These are phyloP conservation scores for Drosophila conformis DNA, from an alignment of 2,888 invertebrate species.

Conservation along the genomic window DNA sequence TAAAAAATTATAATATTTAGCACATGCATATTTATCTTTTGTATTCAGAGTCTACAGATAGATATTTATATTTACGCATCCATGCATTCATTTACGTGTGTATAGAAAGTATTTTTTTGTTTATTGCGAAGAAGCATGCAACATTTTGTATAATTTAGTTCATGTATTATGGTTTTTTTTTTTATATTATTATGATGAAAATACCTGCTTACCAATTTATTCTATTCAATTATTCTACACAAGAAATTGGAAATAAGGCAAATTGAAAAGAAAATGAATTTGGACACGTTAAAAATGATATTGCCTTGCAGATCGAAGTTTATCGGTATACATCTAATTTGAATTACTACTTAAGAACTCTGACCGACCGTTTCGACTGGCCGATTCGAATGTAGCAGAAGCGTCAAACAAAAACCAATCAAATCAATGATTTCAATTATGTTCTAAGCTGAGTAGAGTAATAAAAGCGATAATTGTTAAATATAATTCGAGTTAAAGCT, in stretches of 20 bases:
- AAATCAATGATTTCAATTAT: slow-evolving; percentile 44
- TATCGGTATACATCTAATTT: background rate
- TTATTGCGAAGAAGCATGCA: slow-evolving; percentile 25
- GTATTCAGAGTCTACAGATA: slow-evolving; percentile 5
- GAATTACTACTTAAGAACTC: background rate
- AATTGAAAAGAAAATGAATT: background rate
- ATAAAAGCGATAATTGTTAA: slow-evolving; percentile 32
- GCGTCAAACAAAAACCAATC: slow-evolving; percentile 13
- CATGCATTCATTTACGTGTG: slow-evolving; percentile 6
- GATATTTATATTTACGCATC: background rate
- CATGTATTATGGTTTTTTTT: slow-evolving; percentile 25
- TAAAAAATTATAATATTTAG: slow-evolving; percentile 20
- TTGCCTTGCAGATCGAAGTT: background rate
- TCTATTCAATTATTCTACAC: slow-evolving; percentile 11
- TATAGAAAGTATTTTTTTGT: background rate
- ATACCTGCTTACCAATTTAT: slow-evolving; percentile 21
- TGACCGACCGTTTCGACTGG: background rate
- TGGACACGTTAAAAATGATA: background rate
- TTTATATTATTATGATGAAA: slow-evolving; percentile 5
- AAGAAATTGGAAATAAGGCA: background rate
- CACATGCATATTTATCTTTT: slow-evolving; percentile 18
- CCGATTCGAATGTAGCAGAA: background rate
- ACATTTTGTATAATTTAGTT: slow-evolving; percentile 50
- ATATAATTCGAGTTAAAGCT: background rate
- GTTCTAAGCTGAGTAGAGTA: slow-evolving; percentile 37